phyloP scores from a whole-genome alignment of 2,113 vertebrate genomes.

The Cynocephalus volans region DNA sequence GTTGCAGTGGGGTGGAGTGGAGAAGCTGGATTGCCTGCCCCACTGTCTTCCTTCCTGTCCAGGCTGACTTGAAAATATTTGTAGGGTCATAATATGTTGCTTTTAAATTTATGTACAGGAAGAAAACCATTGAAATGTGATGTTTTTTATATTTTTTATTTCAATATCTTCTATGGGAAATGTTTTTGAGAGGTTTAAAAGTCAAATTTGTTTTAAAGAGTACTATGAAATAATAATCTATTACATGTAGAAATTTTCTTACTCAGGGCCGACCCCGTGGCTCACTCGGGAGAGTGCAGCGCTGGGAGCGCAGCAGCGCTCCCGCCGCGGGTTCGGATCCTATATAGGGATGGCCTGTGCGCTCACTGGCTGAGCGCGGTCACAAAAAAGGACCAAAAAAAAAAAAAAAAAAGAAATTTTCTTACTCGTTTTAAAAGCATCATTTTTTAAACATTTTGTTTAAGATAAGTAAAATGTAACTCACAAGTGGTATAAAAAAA shows the following conservation, averaged over 20 bases:
- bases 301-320: too few species aligned
- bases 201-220: neutral
- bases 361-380: too few species aligned
- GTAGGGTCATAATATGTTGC: neutral
- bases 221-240: neutral
- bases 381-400: too few species aligned
- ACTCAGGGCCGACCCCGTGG: too few species aligned
- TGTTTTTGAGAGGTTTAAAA: neutral
- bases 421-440: neutral
- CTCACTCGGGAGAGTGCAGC: too few species aligned
- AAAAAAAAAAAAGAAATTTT: too few species aligned
- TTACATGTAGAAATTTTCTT: neutral
- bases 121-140: neutral
- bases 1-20: neutral
- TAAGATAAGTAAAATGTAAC: neutral
- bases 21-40: too few species aligned
- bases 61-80: neutral
- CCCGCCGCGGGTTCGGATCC: too few species aligned
- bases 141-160: neutral
- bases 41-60: neutral
- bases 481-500: neutral
- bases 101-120: neutral
- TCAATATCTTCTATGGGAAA: neutral
- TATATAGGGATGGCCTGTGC: too few species aligned
- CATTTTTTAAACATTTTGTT: neutral